Percentiles rank a stretch among this genome's conserved stretches.
Evolutionary conservation across 2,113 vertebrate genomes (phyloP).

Genomic region (Dendropsophus ebraccatus): DNA sequence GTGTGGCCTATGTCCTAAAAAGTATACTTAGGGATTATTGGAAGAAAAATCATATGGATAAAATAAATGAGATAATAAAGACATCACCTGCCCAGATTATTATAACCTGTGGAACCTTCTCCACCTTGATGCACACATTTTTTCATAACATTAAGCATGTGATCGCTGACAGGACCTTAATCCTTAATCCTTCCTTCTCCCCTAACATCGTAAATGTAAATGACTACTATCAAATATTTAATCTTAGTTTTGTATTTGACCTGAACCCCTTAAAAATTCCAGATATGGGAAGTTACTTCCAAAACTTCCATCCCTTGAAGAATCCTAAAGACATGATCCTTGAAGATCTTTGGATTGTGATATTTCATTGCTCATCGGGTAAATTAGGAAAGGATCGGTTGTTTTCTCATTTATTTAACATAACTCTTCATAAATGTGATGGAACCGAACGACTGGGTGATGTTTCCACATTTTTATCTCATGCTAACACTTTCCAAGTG

Average conservation of each 20-base stretch:
- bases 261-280: background rate
- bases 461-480: background rate
- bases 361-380: background rate
- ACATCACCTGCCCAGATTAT: background rate
- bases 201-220: background rate
- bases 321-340: too few relatives aligned
- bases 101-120: conserved; percentile 3
- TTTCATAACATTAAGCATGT: background rate
- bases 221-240: background rate
- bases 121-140: too few relatives aligned
- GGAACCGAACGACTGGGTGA: background rate
- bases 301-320: too few relatives aligned
- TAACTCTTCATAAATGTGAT: background rate
- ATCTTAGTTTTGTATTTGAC: background rate
- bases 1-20: background rate
- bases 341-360: conserved; percentile 11
- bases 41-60: background rate
- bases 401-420: background rate
- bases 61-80: background rate
- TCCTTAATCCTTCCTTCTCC: background rate
- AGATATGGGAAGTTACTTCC: too few relatives aligned
- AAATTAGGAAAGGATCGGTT: background rate
- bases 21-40: too few relatives aligned
- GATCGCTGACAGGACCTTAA: background rate
- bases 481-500: background rate